phyloP scores from a whole-genome alignment of 2,113 vertebrate genomes.

The Otus sunia region DNA sequence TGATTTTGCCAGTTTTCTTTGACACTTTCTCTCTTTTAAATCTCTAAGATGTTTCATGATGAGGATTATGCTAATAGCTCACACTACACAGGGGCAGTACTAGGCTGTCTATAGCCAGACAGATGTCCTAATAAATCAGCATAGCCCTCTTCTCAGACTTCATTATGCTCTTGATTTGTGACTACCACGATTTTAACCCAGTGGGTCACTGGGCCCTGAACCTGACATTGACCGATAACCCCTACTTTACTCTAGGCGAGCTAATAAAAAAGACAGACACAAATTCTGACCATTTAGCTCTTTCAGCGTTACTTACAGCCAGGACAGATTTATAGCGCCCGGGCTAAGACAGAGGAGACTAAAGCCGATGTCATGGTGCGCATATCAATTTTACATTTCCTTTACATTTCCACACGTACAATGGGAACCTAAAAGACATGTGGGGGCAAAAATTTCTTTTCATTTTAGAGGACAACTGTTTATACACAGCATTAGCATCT shows the following conservation, averaged over 20 bases:
- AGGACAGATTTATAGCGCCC: constrained; percentile 42
- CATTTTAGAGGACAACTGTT: constrained; percentile 42
- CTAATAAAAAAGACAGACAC: constrained; percentile 54
- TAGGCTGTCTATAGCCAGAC: constrained; percentile 54
- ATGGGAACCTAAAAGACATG: constrained; percentile 13
- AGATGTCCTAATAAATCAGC: constrained; percentile 68
- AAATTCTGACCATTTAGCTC: constrained; percentile 45
- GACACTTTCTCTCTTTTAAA: constrained; percentile 24
- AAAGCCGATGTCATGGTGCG: constrained; percentile 14
- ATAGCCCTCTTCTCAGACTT: constrained; percentile 55
- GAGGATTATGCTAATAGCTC: constrained; percentile 59
- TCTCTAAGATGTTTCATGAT: not conserved
- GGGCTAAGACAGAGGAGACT: not conserved
- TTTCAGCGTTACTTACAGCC: constrained; percentile 6
- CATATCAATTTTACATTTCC: constrained; percentile 59
- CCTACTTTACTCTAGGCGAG: not conserved
- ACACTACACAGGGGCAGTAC: not conserved
- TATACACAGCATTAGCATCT: constrained; percentile 57
- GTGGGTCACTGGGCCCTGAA: constrained; percentile 60
- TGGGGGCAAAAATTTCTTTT: constrained; percentile 31
- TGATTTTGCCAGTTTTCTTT: not conserved
- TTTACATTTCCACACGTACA: constrained; percentile 22
- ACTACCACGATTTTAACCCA: constrained; percentile 22
- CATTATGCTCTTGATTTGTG: constrained; percentile 70
- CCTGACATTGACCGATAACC: constrained; percentile 65